Conservation (phyloP, 1,140 invertebrate species). For the Leptestheria dahalacensis region DNA sequence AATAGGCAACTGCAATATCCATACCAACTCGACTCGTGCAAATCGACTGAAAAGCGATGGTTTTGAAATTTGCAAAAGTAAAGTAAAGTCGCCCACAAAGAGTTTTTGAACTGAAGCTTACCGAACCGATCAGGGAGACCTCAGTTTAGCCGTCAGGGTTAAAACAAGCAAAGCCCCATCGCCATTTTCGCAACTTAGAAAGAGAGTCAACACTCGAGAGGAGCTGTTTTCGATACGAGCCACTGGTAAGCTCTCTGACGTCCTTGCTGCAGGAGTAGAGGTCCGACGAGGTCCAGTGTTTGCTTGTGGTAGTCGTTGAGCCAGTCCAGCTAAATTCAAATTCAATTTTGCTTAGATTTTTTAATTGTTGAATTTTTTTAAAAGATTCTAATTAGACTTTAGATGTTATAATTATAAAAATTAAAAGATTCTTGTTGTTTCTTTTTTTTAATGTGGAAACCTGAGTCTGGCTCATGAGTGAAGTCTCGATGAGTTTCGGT, state of each 20-base stretch:
- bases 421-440: neutral
- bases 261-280: neutral
- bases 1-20: no score
- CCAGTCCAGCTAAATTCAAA: slow-evolving; percentile 33
- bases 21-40: no score
- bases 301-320: slow-evolving; percentile 54
- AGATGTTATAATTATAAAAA: neutral
- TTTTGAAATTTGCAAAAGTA: no score
- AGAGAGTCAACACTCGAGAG: neutral
- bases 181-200: no score
- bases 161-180: neutral
- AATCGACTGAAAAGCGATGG: no score
- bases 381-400: neutral
- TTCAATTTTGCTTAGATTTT: neutral
- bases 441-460: slow-evolving; percentile 18
- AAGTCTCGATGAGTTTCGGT: slow-evolving; percentile 32
- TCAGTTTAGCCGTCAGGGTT: no score
- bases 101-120: no score
- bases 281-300: neutral
- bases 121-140: no score
- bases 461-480: slow-evolving; percentile 32
- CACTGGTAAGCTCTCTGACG: neutral
- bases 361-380: neutral
- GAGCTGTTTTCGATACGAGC: neutral
- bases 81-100: no score